Conservation (phyloP, 2,888 invertebrate species). For the Oscheius sp. region DNA sequence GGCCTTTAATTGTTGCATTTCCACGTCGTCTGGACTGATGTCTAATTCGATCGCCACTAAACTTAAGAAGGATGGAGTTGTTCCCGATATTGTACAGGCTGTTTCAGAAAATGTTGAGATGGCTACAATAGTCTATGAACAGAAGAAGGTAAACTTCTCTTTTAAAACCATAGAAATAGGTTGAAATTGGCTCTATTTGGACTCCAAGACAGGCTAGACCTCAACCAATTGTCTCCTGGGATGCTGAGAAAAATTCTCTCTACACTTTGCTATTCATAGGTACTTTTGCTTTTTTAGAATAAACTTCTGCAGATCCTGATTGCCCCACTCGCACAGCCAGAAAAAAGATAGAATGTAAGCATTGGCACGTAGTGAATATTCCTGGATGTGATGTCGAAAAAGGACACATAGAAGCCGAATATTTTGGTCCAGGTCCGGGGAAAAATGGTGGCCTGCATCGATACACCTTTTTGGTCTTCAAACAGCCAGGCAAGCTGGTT, state of each 20-base stretch:
- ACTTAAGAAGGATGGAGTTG: not conserved
- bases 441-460: constrained; percentile 77
- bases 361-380: constrained; percentile 88
- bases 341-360: constrained; percentile 84
- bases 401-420: constrained; percentile 81
- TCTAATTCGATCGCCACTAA: not conserved
- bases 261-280: constrained; percentile 83
- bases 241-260: constrained; percentile 72
- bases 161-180: too few relatives aligned
- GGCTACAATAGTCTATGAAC: not conserved
- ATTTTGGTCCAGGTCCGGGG: constrained; percentile 85
- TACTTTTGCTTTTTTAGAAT: not conserved
- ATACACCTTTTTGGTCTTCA: constrained; percentile 81
- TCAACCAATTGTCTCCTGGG: constrained; percentile 79
- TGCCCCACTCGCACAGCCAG: constrained; percentile 84
- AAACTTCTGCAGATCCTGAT: constrained; percentile 79
- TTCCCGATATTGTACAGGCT: not conserved
- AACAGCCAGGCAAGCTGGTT: constrained; percentile 8
- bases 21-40: not conserved
- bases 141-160: too few relatives aligned
- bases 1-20: too few relatives aligned
- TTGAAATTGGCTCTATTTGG: not conserved
- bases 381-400: constrained; percentile 78
- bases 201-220: constrained; percentile 75
- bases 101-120: not conserved